Base-by-base conservation (phyloP, 2,797 vertebrate genomes). In the Gallinago solitaria region DNA sequence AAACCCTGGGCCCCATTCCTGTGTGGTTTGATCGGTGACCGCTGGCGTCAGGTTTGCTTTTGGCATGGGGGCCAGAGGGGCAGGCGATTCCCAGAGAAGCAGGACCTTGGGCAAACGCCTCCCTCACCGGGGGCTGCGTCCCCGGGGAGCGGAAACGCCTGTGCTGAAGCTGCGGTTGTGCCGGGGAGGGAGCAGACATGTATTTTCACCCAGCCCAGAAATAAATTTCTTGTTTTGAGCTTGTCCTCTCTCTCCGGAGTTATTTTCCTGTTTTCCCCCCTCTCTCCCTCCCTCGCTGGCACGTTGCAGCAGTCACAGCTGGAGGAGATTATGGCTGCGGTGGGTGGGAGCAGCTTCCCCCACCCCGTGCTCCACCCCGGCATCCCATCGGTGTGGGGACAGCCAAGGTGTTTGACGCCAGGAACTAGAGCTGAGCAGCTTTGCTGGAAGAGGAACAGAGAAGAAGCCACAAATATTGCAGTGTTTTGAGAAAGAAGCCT, bases 301-400 rank as follows among this genome's bases (percentile, higher is more conserved):
- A 48, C 0, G 3, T 0, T 5, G 6, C 7, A 4, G 15, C 2
- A 1, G 25, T 0, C 0, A 53, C 96, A 87, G 83, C 96, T 87
- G 96, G 75, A 83, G 8, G 19, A 57, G 24, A 83, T 95, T 69
- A 81, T 0, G 16, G 61, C 89, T 41, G 28, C 28, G 45, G 37
- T 57, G 78, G 51, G 25, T 67, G 83, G 41, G 76, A 88, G 54
- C 84, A 87, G 51, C 28, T 37, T 33, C 30, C 28, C 21, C 45
- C 43, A 41, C 45, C 7, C 19, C 0, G 0, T 6, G 3, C 48
- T 82, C 74, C 68, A 57, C 33, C 56, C 71, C 3, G 6, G 35
- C 1, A 12, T 15, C 59, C 11, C 1, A 0, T 12, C 1, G 32
- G 27, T 51, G 37, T 50, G 56, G 37, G 28, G 70, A 53, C 4